phyloP scores from a whole-genome alignment of 2,113 vertebrate genomes.

The Heterochromis multidens region DNA sequence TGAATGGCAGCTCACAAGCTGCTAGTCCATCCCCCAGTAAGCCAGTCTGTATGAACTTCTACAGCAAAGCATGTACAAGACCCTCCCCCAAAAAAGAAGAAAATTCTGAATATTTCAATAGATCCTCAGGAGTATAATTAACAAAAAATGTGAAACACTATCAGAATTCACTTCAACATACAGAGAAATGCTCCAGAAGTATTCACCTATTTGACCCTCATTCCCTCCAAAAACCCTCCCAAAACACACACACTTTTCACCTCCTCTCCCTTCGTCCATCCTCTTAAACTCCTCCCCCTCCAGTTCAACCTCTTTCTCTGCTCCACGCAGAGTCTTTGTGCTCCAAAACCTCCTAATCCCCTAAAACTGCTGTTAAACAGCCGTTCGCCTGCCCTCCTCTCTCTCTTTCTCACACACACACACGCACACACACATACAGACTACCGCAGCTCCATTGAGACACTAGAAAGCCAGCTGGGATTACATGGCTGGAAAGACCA shows the following conservation, averaged over 20 bases:
- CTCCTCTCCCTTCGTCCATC: constrained; percentile 4
- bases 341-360: constrained; percentile 72
- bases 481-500: constrained; percentile 64
- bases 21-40: not conserved
- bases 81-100: not conserved
- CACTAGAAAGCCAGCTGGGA: constrained; percentile 61
- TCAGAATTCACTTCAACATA: not conserved
- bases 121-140: not conserved
- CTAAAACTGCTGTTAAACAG: constrained; percentile 78
- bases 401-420: not conserved
- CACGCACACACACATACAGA: not conserved
- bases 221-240: constrained; percentile 3
- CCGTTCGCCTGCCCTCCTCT: constrained; percentile 60
- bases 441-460: constrained; percentile 53
- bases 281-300: constrained; percentile 45
- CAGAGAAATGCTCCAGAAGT: not conserved
- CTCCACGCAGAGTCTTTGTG: constrained; percentile 71
- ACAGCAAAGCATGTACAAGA: not conserved
- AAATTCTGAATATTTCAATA: not conserved
- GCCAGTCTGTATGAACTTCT: not conserved
- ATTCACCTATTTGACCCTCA: constrained; percentile 3
- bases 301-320: constrained; percentile 45
- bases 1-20: not conserved
- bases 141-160: not conserved
- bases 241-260: constrained; percentile 3